Evolutionary conservation across 1,140 invertebrate species (phyloP).

Genomic region (Atta colombica): DNA sequence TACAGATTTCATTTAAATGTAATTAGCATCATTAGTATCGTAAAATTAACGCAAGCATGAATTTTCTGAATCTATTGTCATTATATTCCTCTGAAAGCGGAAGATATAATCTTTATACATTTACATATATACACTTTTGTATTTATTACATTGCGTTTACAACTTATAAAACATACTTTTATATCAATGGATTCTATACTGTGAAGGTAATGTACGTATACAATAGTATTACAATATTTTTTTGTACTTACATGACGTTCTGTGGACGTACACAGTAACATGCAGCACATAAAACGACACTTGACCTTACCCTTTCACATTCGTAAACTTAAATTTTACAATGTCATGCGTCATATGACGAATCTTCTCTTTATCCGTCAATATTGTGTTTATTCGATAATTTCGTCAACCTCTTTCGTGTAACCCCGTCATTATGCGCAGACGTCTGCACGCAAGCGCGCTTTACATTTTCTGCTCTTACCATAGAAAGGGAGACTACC

Average conservation of each 20-base stretch:
- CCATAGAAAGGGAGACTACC: not conserved
- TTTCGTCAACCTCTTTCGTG: not conserved
- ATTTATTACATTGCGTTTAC: too few relatives aligned
- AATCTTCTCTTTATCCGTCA: not conserved
- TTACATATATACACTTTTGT: not conserved
- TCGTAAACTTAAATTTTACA: not conserved
- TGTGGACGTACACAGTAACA: not conserved
- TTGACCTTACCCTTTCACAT: not conserved
- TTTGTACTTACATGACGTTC: constrained; percentile 19
- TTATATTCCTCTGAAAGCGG: not conserved
- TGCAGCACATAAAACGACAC: not conserved
- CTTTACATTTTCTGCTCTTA: not conserved
- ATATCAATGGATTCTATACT: too few relatives aligned
- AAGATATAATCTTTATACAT: not conserved
- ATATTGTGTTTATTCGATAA: not conserved
- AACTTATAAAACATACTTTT: too few relatives aligned
- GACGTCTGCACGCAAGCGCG: constrained; percentile 48
- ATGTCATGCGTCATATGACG: not conserved
- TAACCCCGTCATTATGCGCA: constrained; percentile 13
- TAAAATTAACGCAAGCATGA: not conserved
- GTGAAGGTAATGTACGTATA: not conserved
- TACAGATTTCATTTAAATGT: not conserved
- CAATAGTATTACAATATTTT: not conserved
- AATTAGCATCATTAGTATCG: not conserved
- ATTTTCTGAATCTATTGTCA: not conserved